Conservation (phyloP, 2,888 invertebrate genomes). For the Dinocampus coccinellae region DNA sequence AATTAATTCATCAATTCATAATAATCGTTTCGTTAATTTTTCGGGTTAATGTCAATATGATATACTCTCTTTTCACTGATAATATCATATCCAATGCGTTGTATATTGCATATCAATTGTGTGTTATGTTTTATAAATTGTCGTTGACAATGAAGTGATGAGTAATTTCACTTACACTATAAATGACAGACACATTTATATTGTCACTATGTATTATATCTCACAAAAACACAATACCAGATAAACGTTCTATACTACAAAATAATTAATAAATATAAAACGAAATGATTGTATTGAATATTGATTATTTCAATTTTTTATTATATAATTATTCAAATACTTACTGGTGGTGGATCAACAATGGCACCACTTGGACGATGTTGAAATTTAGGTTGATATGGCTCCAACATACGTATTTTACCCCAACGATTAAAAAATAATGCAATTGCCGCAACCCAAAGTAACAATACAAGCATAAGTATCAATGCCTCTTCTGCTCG, state of each 20-base stretch:
- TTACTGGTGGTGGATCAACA: conserved; percentile 52
- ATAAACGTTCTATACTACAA: too few relatives aligned
- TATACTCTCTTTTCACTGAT: too few relatives aligned
- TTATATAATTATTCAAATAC: not conserved
- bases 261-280: too few relatives aligned
- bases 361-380: conserved; percentile 74
- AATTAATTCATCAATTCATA: too few relatives aligned
- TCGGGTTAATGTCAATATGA: too few relatives aligned
- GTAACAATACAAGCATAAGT: conserved; percentile 83
- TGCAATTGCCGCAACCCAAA: conserved; percentile 90
- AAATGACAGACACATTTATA: not conserved
- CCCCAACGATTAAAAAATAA: conserved; percentile 94
- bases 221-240: too few relatives aligned
- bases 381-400: conserved; percentile 91
- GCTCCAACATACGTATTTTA: conserved; percentile 92
- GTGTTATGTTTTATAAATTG: not conserved
- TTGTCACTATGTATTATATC: not conserved
- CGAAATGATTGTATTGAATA: too few relatives aligned
- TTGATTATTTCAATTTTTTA: too few relatives aligned
- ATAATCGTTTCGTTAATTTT: too few relatives aligned
- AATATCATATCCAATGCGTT: not conserved
- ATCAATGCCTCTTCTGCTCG: conserved; percentile 88
- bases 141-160: not conserved
- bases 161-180: not conserved
- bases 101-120: not conserved